Base-by-base conservation (phyloP, 1,140 invertebrate species). In the Atta texana region DNA sequence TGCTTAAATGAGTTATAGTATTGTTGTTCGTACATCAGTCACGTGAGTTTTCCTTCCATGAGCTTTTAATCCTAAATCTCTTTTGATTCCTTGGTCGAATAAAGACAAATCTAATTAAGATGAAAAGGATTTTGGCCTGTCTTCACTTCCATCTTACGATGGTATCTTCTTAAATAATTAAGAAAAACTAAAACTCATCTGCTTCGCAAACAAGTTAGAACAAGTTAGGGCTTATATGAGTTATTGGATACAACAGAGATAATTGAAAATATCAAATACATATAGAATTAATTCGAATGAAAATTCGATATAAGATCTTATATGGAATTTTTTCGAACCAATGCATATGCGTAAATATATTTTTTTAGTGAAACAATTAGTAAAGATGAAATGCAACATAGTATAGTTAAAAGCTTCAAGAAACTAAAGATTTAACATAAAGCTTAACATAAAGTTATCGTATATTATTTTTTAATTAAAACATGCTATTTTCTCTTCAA, bases 1-100 rank as follows among this genome's bases (percentile, higher is more conserved):
- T 55, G 63, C 49, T 63, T 81, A 81, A 81, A 81, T 81, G 18
- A 81, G n/a, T 81, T 81, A 81, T 24, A 44, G 16, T 18, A 51
- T 69, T 81, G 64, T 80, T 80, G 77, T 81, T 81, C 49, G 28
- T 10, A 21, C n/a, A 31, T 44, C 31, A 55, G 24, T 10, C 21
- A 39, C 28, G 64, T 57, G 53, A 16, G 14, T 49, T 80, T 51
- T 24, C n/a, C 6, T 51, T 63, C 21, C 72, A 18, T 76, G 14
- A 61, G 4, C 55, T 76, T 63, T 63, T 10, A 21, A 49, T 77
- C 49, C 55, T 53, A 71, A 81, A 34, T 14, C 49, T 69, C 10
- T 55, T 71, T 66, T 64, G 64, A 10, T 24, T 69, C 5, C 28
- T 61, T 21, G 2, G 8, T 10, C n/a, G 16, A 21, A 68, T 69